These are phyloP conservation scores for Amphipyra berbera DNA, from an alignment of 2,888 invertebrate genomes.

Conservation along the genomic window DNA sequence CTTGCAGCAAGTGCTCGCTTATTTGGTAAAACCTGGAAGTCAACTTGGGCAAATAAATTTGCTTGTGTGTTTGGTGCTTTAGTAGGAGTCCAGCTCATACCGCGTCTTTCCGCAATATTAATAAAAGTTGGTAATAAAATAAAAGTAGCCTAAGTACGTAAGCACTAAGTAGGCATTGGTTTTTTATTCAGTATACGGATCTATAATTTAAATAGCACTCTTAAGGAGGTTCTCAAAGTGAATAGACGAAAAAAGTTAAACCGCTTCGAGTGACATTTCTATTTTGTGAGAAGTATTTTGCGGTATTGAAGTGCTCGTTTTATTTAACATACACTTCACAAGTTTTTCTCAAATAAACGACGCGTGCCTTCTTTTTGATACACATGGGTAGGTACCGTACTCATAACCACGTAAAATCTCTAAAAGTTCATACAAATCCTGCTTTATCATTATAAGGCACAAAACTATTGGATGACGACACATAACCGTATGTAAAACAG, in stretches of 20 bases:
- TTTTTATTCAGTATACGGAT: neutral
- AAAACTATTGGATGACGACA: conserved; percentile 29
- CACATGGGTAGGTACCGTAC: neutral
- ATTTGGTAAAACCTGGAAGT: no score
- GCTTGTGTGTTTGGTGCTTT: no score
- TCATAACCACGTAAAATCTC: conserved; percentile 8
- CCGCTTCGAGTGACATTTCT: conserved; percentile 1
- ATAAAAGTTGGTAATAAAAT: no score
- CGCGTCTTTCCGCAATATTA: no score
- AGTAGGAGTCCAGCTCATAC: no score
- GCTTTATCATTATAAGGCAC: conserved; percentile 10
- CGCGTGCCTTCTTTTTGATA: conserved; percentile 15
- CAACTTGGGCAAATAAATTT: no score
- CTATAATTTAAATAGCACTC: conserved; percentile 2
- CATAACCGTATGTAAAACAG: conserved; percentile 51
- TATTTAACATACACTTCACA: conserved; percentile 12
- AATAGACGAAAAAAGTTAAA: conserved; percentile 1
- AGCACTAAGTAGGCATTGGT: neutral
- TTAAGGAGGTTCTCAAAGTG: neutral
- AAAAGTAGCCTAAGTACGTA: no score
- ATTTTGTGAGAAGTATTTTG: conserved; percentile 4
- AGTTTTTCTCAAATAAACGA: conserved; percentile 27
- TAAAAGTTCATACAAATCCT: conserved; percentile 25
- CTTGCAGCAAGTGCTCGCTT: no score
- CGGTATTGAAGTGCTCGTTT: conserved; percentile 1